Percentiles rank a stretch among this genome's conserved stretches.
phyloP scores from a whole-genome alignment of 2,797 vertebrate genomes.

The Cossypha polioptera region DNA sequence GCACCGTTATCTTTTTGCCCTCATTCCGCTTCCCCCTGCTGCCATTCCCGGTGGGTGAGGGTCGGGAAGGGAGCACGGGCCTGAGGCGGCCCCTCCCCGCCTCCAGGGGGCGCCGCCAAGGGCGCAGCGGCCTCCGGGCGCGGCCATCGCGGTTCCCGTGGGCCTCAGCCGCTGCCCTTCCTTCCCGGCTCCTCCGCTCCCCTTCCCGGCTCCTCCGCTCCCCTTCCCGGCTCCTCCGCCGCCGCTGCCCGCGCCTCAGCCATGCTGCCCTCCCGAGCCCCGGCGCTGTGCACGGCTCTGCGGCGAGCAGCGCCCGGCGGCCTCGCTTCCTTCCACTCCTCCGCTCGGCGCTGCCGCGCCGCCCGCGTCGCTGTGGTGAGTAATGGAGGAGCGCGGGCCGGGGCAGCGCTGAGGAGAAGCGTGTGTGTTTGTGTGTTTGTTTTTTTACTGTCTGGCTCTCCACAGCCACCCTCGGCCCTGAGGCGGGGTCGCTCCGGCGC shows the following conservation, averaged over 20 bases:
- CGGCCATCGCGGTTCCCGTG: rapidly evolving
- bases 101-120: neutral
- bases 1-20: neutral
- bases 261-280: neutral
- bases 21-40: rapidly evolving
- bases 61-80: rapidly evolving
- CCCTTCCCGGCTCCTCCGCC: neutral
- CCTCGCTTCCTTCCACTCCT: slow-evolving; percentile 53
- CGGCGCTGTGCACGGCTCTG: neutral
- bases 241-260: neutral
- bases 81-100: neutral
- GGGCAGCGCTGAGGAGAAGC: neutral
- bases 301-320: neutral
- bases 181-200: too few relatives aligned
- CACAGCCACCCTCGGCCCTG: neutral
- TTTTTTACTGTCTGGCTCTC: neutral
- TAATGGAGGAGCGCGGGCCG: neutral
- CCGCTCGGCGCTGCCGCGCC: neutral
- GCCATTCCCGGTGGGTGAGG: rapidly evolving
- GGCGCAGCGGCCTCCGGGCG: neutral
- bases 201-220: rapidly evolving
- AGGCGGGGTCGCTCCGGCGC: neutral
- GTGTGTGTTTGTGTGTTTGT: neutral
- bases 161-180: too few relatives aligned
- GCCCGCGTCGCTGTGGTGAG: slow-evolving; percentile 77